A percentile compares a stretch with the other conserved stretches of the same genome.
Conservation (phyloP, 2,888 invertebrate species). For the Hyposoter dolosus region DNA sequence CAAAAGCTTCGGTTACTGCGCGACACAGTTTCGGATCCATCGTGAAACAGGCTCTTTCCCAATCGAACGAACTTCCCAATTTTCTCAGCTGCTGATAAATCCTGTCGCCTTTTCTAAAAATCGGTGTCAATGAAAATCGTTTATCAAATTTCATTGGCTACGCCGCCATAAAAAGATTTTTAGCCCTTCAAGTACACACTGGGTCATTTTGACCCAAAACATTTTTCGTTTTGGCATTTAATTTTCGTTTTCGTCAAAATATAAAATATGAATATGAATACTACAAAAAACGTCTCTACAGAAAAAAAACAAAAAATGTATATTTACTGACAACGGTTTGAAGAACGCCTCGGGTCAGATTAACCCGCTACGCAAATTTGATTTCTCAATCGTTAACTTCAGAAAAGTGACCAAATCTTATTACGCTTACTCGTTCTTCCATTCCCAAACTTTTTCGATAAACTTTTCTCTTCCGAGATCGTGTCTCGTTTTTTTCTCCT, state of each 20-base stretch:
- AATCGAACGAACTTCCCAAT: constrained; percentile 97
- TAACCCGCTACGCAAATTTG: too few species aligned
- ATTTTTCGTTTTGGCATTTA: neutral
- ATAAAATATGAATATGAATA: neutral
- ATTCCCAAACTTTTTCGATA: constrained; percentile 96
- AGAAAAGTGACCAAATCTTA: neutral
- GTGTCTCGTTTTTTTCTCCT: constrained; percentile 94
- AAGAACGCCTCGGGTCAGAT: too few species aligned
- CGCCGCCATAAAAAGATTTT: neutral
- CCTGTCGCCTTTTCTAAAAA: constrained; percentile 88
- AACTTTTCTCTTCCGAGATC: constrained; percentile 98
- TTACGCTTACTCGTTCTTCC: constrained; percentile 87
- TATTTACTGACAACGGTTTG: too few species aligned
- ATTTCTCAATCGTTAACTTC: neutral
- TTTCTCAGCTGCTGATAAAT: constrained; percentile 94
- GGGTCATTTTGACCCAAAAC: too few species aligned
- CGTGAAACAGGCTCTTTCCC: constrained; percentile 97
- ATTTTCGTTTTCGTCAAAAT: too few species aligned
- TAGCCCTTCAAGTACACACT: neutral
- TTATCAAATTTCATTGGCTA: neutral
- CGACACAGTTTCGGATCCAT: constrained; percentile 96
- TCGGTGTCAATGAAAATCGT: too few species aligned
- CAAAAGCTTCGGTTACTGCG: constrained; percentile 98
- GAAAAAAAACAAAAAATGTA: too few species aligned
- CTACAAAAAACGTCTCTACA: too few species aligned